phyloP scores from a whole-genome alignment of 2,888 invertebrate genomes.

The Drosophila recens region DNA sequence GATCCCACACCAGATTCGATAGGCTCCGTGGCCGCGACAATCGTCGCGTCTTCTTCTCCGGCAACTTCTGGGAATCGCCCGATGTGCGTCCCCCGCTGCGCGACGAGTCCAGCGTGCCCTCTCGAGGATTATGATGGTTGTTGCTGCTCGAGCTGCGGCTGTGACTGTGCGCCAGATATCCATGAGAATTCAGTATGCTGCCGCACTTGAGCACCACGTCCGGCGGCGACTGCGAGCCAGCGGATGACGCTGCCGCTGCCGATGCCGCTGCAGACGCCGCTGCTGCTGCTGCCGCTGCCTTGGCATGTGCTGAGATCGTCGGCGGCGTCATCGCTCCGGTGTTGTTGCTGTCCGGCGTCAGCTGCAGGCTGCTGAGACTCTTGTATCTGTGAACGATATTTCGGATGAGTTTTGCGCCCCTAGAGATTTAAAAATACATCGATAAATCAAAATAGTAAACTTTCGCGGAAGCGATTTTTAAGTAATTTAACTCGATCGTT shows the following conservation, averaged over 20 bases:
- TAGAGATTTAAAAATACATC: too few relatives aligned
- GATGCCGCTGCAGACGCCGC: conserved; percentile 34
- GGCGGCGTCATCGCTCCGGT: conserved; percentile 81
- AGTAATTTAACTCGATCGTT: too few relatives aligned
- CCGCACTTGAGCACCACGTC: conserved; percentile 83
- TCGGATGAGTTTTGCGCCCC: neutral
- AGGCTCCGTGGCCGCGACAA: conserved; percentile 93
- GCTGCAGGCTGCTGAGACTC: conserved; percentile 85
- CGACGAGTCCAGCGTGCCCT: conserved; percentile 95
- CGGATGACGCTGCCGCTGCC: conserved; percentile 19
- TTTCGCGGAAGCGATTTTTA: too few relatives aligned
- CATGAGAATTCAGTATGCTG: conserved; percentile 77
- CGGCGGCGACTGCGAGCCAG: conserved; percentile 67
- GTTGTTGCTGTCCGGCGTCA: conserved; percentile 84
- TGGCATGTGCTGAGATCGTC: conserved; percentile 85
- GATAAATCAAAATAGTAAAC: too few relatives aligned
- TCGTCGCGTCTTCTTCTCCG: conserved; percentile 92
- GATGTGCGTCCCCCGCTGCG: conserved; percentile 95
- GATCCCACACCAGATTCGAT: conserved; percentile 94
- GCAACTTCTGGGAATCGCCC: conserved; percentile 92
- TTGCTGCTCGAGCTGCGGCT: conserved; percentile 83
- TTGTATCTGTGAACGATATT: conserved; percentile 80
- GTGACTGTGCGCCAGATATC: conserved; percentile 62
- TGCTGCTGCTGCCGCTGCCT: conserved; percentile 68
- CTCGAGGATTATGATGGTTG: conserved; percentile 86